Evolutionary conservation across 2,797 vertebrate species (phyloP).

Genomic region (Chelon labrosus): DNA sequence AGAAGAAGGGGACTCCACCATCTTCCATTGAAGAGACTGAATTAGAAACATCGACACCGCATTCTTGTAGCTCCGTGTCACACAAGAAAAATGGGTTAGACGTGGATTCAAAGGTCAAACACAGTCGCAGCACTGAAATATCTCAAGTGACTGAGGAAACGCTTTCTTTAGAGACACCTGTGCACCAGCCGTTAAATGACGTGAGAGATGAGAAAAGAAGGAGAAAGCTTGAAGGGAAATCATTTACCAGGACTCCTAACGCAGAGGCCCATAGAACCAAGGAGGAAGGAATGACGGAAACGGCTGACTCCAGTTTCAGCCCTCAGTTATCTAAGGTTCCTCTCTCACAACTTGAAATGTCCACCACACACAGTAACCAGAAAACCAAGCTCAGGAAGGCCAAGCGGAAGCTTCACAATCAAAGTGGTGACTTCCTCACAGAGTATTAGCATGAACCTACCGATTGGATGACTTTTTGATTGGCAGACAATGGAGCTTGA

Average conservation of each 20-base stretch:
- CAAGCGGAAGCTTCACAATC: conserved; percentile 42
- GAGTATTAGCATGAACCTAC: background rate
- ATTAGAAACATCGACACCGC: background rate
- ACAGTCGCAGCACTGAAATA: background rate
- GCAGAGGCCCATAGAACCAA: background rate
- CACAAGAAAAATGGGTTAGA: background rate
- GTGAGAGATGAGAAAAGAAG: conserved; percentile 15
- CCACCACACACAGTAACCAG: background rate
- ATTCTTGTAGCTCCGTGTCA: background rate
- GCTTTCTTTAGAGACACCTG: background rate
- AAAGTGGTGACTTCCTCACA: conserved; percentile 2
- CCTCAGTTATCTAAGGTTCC: background rate
- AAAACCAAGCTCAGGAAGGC: background rate
- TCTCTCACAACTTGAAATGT: background rate
- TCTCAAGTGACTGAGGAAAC: background rate
- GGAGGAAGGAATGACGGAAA: background rate
- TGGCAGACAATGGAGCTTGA: background rate
- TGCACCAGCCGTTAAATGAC: background rate
- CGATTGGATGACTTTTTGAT: background rate
- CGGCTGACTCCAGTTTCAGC: background rate
- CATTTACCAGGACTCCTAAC: background rate
- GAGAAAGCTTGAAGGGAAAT: background rate
- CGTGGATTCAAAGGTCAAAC: background rate
- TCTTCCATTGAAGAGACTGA: background rate
- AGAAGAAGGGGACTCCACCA: background rate